phyloP scores from a whole-genome alignment of 2,888 invertebrate genomes.

The Idaea dimidiata region DNA sequence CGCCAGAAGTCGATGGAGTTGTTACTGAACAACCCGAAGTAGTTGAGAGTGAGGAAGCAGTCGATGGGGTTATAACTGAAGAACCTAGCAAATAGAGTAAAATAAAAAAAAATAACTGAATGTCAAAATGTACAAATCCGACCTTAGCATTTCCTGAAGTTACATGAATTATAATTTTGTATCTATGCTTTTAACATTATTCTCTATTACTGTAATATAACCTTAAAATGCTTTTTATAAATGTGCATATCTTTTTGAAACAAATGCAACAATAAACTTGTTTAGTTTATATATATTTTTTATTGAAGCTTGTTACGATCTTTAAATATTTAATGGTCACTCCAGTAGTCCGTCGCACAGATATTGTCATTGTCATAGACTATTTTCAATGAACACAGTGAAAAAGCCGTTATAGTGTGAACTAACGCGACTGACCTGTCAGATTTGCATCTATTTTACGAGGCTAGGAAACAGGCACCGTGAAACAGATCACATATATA shows the following conservation, averaged over 20 bases:
- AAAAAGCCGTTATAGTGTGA: too few relatives aligned
- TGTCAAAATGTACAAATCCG: background rate
- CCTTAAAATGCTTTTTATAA: background rate
- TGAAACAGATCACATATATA: too few relatives aligned
- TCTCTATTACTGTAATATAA: background rate
- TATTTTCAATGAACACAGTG: too few relatives aligned
- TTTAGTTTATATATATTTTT: background rate
- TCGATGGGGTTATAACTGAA: background rate
- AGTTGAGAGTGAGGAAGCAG: background rate
- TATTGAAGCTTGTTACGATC: background rate
- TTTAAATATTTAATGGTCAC: background rate
- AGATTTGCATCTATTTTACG: too few relatives aligned
- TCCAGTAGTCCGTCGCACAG: too few relatives aligned
- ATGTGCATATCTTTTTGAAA: background rate
- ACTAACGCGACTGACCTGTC: too few relatives aligned
- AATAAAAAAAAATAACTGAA: background rate
- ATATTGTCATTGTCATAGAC: too few relatives aligned
- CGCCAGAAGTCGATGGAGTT: background rate
- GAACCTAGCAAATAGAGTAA: background rate
- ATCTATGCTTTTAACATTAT: background rate
- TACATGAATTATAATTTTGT: background rate
- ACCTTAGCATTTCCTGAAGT: background rate
- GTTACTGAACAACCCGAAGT: background rate
- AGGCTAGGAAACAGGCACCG: too few relatives aligned
- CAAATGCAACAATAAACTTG: background rate